Conservation (phyloP, 2,113 vertebrate species). For the Anser brachyrhynchus region DNA sequence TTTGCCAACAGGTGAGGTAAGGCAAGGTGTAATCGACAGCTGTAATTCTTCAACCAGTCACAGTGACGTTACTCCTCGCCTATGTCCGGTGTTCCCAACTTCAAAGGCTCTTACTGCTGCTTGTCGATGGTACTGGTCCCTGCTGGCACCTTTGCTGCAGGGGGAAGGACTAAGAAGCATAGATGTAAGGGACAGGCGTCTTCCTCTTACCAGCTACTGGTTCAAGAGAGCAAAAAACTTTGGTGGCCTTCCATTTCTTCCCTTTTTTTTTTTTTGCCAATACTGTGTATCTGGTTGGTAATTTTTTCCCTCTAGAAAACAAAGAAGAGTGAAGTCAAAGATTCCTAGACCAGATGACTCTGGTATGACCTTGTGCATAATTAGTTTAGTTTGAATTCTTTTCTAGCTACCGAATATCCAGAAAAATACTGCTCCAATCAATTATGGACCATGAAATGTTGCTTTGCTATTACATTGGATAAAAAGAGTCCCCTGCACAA, state of each 20-base stretch:
- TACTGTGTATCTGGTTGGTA: not conserved
- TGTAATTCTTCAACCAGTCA: not conserved
- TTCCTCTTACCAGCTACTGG: not conserved
- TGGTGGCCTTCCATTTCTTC: not conserved
- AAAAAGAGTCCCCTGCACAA: not conserved
- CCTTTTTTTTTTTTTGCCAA: not conserved
- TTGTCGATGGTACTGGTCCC: not conserved
- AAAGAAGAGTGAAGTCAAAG: not conserved
- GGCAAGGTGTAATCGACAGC: not conserved
- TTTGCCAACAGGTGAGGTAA: not conserved
- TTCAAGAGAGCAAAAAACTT: not conserved
- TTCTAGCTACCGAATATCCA: not conserved
- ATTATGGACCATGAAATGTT: not conserved
- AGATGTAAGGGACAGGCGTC: not conserved
- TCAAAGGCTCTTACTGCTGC: not conserved
- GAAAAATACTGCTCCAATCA: not conserved
- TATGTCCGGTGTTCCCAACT: not conserved
- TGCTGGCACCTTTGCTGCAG: not conserved
- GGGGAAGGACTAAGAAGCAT: not conserved
- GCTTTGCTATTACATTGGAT: rapidly evolving
- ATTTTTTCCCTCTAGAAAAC: not conserved
- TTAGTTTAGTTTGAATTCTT: not conserved
- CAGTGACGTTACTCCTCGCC: not conserved
- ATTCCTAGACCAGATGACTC: not conserved
- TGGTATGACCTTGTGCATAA: rapidly evolving